Evolutionary conservation across 2,888 invertebrate genomes (phyloP), one percentile per base, ranked within the genome.

Genomic region (Trichacis sp.): DNA sequence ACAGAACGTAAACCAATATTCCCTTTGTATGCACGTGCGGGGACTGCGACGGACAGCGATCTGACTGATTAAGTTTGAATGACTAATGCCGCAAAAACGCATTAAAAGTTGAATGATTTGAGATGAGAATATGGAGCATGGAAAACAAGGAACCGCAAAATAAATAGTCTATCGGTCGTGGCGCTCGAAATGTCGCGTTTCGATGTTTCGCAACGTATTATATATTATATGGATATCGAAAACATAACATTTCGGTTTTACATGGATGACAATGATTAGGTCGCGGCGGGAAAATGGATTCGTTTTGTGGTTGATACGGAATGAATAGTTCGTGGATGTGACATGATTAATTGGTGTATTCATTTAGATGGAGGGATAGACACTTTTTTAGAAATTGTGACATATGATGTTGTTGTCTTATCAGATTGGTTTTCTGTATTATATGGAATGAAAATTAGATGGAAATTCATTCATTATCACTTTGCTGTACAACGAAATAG

Each of bases 61-160:
- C 58, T 61, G 51, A 67, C 82, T 83, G 83, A 84, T 82, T 83
- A 84, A 82, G 80, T 80, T 79, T 78, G 82, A 84, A 83, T 82
- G 81, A 79, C 81, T 80, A 81, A 82, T 79, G 80, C 84, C 84
- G 80, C 84, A 84, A 83, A 84, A 83, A 84, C 83, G 79, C 81
- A 84, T 83, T 82, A 84, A 84, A 84, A 84, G 81, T 81, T 76
- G 82, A 81, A 82, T 81, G 83, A 82, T 81, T 79, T 77, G 80
- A 76, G 80, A 83, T 80, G 83, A 82, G 82, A 82, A 83, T 83
- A 83, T 80, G 80, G 81, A 80, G 77, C 77, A 75, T 72, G 77
- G 80, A 78, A 83, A 83, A 81, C 83, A 81, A 81, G 77, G 74
- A 80, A 84, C 84, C 83, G 80, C 84, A 83, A 75, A 79, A 80